Evolutionary conservation across 2,797 vertebrate species (phyloP).

Genomic region (Bovichtus variegatus): DNA sequence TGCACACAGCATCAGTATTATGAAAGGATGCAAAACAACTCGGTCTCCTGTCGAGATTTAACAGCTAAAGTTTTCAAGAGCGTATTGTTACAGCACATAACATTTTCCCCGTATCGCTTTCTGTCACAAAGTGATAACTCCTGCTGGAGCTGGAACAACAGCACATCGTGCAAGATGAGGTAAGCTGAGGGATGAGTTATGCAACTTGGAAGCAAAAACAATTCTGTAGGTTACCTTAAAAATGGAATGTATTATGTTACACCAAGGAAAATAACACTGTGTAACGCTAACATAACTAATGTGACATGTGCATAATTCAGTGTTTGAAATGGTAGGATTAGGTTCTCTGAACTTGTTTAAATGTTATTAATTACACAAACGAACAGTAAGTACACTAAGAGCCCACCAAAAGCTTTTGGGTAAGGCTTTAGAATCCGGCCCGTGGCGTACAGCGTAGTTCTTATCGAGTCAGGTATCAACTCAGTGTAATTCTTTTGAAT

Average conservation of each 20-base stretch:
- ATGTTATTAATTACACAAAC: neutral
- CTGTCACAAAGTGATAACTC: neutral
- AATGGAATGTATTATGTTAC: neutral
- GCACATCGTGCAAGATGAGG: neutral
- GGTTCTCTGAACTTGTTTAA: neutral
- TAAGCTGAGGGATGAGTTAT: too few species aligned
- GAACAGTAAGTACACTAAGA: neutral
- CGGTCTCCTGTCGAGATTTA: neutral
- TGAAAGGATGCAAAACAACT: neutral
- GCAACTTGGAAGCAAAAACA: neutral
- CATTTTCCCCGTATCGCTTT: neutral
- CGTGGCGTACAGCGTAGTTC: too few species aligned
- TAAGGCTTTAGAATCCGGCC: too few species aligned
- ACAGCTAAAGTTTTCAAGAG: neutral
- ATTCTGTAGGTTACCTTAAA: neutral
- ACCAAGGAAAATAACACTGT: neutral
- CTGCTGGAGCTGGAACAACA: neutral
- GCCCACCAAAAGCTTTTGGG: too few species aligned
- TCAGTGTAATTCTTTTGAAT: too few species aligned
- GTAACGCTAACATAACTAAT: neutral
- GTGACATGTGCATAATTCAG: neutral
- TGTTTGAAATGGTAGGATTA: neutral
- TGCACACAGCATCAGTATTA: neutral
- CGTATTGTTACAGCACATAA: neutral
- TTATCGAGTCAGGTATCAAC: too few species aligned